These are phyloP conservation scores for Miltochrista miniata DNA, from an alignment of 2,888 invertebrate genomes.

Conservation along the genomic window DNA sequence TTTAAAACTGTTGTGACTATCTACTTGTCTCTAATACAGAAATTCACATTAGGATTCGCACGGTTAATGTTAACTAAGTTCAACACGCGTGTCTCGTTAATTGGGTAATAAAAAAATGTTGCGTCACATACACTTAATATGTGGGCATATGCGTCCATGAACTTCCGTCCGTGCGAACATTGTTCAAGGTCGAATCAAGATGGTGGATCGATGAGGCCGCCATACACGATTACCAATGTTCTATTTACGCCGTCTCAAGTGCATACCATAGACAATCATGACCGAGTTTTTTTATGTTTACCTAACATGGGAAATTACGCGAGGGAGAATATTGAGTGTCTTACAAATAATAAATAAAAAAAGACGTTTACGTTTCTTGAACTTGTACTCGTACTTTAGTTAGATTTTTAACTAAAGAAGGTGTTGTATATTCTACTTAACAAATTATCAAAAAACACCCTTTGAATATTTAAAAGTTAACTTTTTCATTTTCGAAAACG, in stretches of 20 bases:
- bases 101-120: constrained; percentile 44
- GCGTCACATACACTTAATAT: constrained; percentile 37
- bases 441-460: too few species aligned
- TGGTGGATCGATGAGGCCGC: constrained; percentile 65
- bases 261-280: constrained; percentile 60
- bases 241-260: constrained; percentile 61
- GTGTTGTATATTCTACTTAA: too few species aligned
- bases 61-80: constrained; percentile 28
- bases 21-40: constrained; percentile 7
- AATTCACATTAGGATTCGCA: constrained; percentile 26
- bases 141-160: constrained; percentile 64
- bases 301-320: constrained; percentile 44
- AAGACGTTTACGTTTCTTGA: too few species aligned
- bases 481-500: not conserved
- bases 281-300: constrained; percentile 69
- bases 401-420: too few species aligned
- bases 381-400: too few species aligned
- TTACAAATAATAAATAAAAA: too few species aligned
- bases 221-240: constrained; percentile 48
- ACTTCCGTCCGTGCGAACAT: constrained; percentile 70
- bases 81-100: constrained; percentile 35
- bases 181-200: constrained; percentile 66
- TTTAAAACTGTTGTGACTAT: not conserved
- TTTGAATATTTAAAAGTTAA: too few species aligned
- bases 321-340: not conserved